Evolutionary conservation across 2,888 invertebrate genomes (phyloP), one percentile per base, ranked within the genome.

Genomic region (Andrena praecox): DNA sequence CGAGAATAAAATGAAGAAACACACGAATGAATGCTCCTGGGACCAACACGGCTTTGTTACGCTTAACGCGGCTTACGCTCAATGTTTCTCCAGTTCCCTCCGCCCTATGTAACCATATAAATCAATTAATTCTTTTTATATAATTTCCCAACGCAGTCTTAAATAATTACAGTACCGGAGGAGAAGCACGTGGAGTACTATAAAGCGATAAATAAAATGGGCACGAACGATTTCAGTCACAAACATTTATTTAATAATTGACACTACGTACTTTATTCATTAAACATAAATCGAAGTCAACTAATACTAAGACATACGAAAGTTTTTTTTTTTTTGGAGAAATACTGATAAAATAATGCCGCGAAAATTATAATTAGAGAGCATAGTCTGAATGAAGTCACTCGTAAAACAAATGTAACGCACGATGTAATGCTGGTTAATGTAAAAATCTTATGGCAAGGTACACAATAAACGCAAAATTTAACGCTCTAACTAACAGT

Each of bases 241-340:
- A 86, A 84, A 84, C 72, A 16, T 86, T 86, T 86, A 86, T 86
- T 86, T 63, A 82, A 77, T 60, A 84, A 84, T 52, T 54, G 62
- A 70, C 60, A 84, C 59, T 82, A 86, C 79, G 84, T 63, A 33
- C 68, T 73, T 78, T 64, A 60, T 50, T 35, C 66, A 42, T 63
- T 56, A 76, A 85, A 83, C 70, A 48, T 70, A 86, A 75, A 71
- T 29, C 66, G 67, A 77, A 82, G 72, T 74, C 64, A 64, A 67
- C 60, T 74, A 80, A 77, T 73, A 77, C 56, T 84, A 82, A 73
- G 60, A 52, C 42, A 35, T 62, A 73, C 52, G 63, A 59, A 64
- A 72, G 42, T 42, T 76, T 64, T 54, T 5, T 52, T 66, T 50
- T 29, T 5, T 52, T 66, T 50, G 24, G 6, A 20, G 24, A 66